Evolutionary conservation across 2,797 vertebrate species (phyloP), one percentile per base, ranked within the genome.

Genomic region (Ceryle rudis): DNA sequence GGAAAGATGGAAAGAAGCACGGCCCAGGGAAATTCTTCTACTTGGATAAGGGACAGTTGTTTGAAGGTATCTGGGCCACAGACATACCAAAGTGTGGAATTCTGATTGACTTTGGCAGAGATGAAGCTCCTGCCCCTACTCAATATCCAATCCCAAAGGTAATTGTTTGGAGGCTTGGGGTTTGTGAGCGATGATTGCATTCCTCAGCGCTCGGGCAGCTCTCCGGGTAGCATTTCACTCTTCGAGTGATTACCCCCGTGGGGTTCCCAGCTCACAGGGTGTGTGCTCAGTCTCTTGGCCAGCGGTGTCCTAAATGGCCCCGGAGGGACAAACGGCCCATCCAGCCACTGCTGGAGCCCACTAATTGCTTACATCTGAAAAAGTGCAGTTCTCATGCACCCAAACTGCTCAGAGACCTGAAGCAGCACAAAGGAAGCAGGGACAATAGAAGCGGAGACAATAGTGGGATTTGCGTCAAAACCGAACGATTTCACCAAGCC

Each of bases 101-200:
- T 15, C 87, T 99, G 95, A 98, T 97, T 11, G 99, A 99, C 93
- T 98, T 98, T 49, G 97, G 96, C 60, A 98, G 98, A 35, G 97
- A 98, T 0, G 93, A 98, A 41, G 98, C 98, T 54, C 96, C 98
- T 9, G 67, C 64, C 21, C 98, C 99, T 31, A 93, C 98, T 17
- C 96, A 97, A 54, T 98, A 98, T 97, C 98, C 98, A 41, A 98
- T 99, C 94, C 99, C 99, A 91, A 91, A 99, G 99, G 99, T 99
- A 98, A 60, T 3, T 44, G 16, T 66, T 71, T 73, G 41, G 81
- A 70, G 78, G 39, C 89, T 7, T 26, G 4, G 1, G 2, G 41
- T 75, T 86, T 65, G 25, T 28, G 66, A 21, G 35, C 3, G 8
- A 41, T 64, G 41, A 91, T 73, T 77, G 87, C 37, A 16, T 61